Base-by-base conservation (phyloP, 2,797 vertebrate species). In the Myotis findleyi region DNA sequence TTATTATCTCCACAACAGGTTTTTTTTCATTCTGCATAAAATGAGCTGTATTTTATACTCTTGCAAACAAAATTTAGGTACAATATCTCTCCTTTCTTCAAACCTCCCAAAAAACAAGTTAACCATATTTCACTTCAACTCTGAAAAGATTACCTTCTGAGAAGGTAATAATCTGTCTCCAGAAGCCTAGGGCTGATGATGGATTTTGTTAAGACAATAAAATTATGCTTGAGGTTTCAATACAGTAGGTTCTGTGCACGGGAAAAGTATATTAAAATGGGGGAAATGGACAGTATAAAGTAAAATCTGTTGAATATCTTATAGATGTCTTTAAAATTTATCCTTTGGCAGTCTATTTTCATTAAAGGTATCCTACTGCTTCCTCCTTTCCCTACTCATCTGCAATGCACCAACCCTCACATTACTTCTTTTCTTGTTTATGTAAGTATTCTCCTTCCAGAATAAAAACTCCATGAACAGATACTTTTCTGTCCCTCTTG, bases 131-230 rank as follows among this genome's bases (percentile, higher is more conserved):
- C 73, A 86, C 82, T 94, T 85, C 88, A 69, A 53, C 64, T 82
- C 79, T 88, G 85, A 83, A 94, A 93, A 94, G 71, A 96, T 92
- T 79, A 93, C 93, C 91, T 90, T 87, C 79, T 83, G 57, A 57
- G 57, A 83, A 83, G 51, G 85, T 53, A 81, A 84, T 66, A 59
- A 85, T 84, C 89, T 85, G 72, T 92, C 95, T 94, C 77, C 79
- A 94, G 68, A 94, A 94, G 88, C 36, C 51, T 47, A 33, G 10
- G 76, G 59, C 72, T 93, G 81, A 55, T 87, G 87, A 95, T 53
- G 51, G 83, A 76, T 87, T 90, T 80, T 89, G 79, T 62, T 62
- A 82, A 77, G 95, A 93, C 79, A 84, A 55, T 86, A 92, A 91
- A 93, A 92, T 68, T 81, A 88, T 68, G 69, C 68, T 83, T 85